phyloP scores from a whole-genome alignment of 2,888 invertebrate genomes.

The Volucella inanis region DNA sequence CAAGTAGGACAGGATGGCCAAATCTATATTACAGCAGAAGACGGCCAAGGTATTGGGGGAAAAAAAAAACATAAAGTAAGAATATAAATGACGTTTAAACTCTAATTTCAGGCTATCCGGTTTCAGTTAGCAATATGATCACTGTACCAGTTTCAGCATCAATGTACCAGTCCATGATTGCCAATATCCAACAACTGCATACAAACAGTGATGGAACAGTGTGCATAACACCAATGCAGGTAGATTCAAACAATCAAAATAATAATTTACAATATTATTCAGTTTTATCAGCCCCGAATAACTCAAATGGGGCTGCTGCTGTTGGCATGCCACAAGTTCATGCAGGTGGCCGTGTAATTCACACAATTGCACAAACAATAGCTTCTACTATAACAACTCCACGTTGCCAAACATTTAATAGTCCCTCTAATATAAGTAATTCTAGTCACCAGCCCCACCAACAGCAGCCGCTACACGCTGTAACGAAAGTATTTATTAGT shows the following conservation, averaged over 20 bases:
- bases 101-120: constrained; percentile 84
- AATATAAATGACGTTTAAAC: not conserved
- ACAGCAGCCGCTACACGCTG: constrained; percentile 70
- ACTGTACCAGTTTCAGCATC: constrained; percentile 97
- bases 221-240: constrained; percentile 93
- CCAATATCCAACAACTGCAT: constrained; percentile 92
- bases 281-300: constrained; percentile 62
- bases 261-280: constrained; percentile 76
- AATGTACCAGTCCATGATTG: constrained; percentile 98
- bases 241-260: constrained; percentile 83
- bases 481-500: constrained; percentile 76
- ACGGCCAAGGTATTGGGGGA: constrained; percentile 90
- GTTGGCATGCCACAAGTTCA: constrained; percentile 42
- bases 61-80: not conserved
- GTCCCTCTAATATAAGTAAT: constrained; percentile 77
- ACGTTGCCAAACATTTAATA: constrained; percentile 79
- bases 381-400: constrained; percentile 70
- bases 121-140: constrained; percentile 96
- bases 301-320: constrained; percentile 57
- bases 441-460: constrained; percentile 78
- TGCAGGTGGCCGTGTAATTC: constrained; percentile 72
- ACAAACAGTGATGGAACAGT: constrained; percentile 90
- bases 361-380: constrained; percentile 68
- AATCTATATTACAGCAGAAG: constrained; percentile 96
- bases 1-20: constrained; percentile 96